Conservation (phyloP, 2,113 vertebrate species). For the Muscicapa adusta region DNA sequence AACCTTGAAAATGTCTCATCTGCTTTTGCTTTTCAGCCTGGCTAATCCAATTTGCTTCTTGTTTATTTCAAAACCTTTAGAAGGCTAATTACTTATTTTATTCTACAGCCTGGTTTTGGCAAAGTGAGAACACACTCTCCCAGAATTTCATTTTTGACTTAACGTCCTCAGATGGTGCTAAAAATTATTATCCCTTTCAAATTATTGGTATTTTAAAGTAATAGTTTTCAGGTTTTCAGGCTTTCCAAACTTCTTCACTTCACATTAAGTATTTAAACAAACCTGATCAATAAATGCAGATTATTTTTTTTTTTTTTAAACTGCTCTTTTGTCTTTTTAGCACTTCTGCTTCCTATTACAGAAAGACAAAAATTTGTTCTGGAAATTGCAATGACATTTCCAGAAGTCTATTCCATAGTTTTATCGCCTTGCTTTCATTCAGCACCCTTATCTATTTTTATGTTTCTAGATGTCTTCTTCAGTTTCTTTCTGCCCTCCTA, state of each 20-base stretch:
- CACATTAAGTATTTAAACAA: neutral
- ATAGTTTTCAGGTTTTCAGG: neutral
- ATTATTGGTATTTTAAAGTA: neutral
- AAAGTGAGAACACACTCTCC: neutral
- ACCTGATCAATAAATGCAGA: neutral
- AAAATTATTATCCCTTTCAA: neutral
- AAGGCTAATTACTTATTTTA: neutral
- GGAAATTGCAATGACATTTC: neutral
- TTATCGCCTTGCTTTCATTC: neutral
- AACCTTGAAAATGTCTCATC: neutral
- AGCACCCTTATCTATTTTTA: neutral
- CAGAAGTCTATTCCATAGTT: neutral
- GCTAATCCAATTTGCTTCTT: neutral
- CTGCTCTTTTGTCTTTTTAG: neutral
- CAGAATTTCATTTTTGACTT: neutral
- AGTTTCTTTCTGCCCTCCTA: neutral
- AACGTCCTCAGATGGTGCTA: neutral
- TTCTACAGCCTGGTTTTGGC: neutral
- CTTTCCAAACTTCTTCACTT: neutral
- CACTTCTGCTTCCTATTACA: neutral
- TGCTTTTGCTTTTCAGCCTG: neutral
- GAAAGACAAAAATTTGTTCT: neutral
- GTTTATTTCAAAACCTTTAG: neutral
- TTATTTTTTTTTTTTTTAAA: rapidly evolving
- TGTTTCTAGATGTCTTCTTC: neutral